Conservation (phyloP, 2,888 invertebrate species). For the Cabera pusaria region DNA sequence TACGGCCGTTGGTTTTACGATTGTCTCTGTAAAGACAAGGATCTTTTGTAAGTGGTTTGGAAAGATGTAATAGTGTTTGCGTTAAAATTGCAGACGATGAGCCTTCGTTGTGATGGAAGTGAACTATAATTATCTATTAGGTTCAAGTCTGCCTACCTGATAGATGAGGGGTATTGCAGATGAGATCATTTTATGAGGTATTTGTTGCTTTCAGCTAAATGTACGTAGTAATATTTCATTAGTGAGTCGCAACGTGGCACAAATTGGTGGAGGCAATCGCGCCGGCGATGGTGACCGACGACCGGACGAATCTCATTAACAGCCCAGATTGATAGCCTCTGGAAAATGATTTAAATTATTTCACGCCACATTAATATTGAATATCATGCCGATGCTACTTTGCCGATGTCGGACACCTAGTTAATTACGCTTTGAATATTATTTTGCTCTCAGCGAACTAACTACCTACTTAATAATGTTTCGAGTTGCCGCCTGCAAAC, state of each 20-base stretch:
- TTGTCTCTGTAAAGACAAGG: conserved; percentile 30
- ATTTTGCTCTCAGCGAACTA: conserved; percentile 16
- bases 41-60: conserved; percentile 26
- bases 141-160: too few species aligned
- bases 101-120: conserved; percentile 13
- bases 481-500: conserved; percentile 12
- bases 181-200: conserved; percentile 35
- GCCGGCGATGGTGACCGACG: conserved; percentile 34
- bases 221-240: conserved; percentile 52
- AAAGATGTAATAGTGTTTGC: conserved; percentile 26
- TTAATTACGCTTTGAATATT: conserved; percentile 35
- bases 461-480: conserved; percentile 10
- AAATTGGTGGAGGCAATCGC: conserved; percentile 70
- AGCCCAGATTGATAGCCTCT: conserved; percentile 71
- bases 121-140: conserved; percentile 16
- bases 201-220: conserved; percentile 29
- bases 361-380: conserved; percentile 73
- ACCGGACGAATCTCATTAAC: conserved; percentile 77
- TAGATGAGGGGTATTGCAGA: conserved; percentile 7
- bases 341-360: conserved; percentile 76
- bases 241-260: conserved; percentile 66
- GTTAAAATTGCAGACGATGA: conserved; percentile 21
- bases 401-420: conserved; percentile 38
- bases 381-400: conserved; percentile 49
- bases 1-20: conserved; percentile 32